Evolutionary conservation across 30 jellyfish, hydroid and myxozoan genomes (phyloP).

Genomic region (Aurelia coerulea): DNA sequence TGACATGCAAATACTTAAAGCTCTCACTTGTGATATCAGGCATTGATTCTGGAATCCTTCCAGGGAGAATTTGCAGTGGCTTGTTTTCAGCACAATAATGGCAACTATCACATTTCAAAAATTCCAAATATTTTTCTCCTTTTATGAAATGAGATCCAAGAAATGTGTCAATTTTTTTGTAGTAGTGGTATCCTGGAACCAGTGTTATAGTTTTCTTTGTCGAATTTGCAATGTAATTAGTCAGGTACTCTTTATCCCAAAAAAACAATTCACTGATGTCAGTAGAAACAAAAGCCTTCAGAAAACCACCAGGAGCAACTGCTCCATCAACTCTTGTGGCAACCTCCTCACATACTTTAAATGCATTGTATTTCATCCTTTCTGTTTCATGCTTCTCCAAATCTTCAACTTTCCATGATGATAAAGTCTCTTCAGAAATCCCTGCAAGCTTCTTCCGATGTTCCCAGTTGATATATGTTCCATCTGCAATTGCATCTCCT

Average conservation of each 20-base stretch:
- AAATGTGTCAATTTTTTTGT: conserved; percentile 8
- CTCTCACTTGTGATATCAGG: conserved; percentile 17
- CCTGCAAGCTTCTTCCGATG: conserved; percentile 18
- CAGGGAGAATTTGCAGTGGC: neutral
- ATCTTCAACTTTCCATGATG: conserved; percentile 15
- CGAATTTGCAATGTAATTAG: conserved; percentile 11
- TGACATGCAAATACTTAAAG: conserved; percentile 14
- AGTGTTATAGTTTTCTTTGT: neutral
- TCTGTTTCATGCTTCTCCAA: conserved; percentile 25
- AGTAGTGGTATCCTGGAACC: conserved; percentile 51
- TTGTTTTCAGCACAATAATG: conserved; percentile 7
- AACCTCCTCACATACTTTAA: conserved; percentile 55
- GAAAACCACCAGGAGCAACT: conserved; percentile 45
- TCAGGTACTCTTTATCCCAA: conserved; percentile 15
- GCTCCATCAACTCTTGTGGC: conserved; percentile 30
- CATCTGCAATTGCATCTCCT: conserved; percentile 14
- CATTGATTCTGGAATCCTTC: conserved; percentile 34
- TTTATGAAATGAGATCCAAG: conserved; percentile 9
- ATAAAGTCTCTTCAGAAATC: neutral
- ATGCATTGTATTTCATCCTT: conserved; percentile 43
- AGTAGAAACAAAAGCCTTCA: conserved; percentile 15
- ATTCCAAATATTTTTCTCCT: neutral
- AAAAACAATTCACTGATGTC: conserved; percentile 27
- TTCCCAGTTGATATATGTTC: conserved; percentile 21
- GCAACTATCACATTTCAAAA: conserved; percentile 14